These are phyloP conservation scores for Epinephelus lanceolatus DNA, from an alignment of 2,113 vertebrate species.

Conservation along the genomic window DNA sequence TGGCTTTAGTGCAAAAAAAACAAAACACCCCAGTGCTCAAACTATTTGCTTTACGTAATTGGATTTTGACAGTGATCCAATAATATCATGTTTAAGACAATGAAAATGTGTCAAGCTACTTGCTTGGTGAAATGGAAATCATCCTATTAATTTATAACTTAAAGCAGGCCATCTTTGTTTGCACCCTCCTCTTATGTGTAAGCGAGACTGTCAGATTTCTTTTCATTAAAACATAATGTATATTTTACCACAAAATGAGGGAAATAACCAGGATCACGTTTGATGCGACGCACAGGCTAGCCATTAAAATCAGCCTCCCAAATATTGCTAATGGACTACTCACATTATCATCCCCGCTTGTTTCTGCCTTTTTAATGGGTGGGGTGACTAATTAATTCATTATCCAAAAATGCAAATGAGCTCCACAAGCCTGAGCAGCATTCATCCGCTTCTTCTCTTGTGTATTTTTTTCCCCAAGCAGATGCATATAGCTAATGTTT, in stretches of 20 bases:
- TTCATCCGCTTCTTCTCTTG: slow-evolving; percentile 49
- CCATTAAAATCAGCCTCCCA: slow-evolving; percentile 45
- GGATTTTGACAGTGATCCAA: slow-evolving; percentile 76
- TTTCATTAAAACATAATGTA: slow-evolving; percentile 15
- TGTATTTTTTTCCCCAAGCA: slow-evolving; percentile 22
- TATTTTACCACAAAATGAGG: slow-evolving; percentile 3
- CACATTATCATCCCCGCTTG: slow-evolving; percentile 66
- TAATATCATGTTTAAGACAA: slow-evolving; percentile 74
- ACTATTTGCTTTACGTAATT: slow-evolving; percentile 79
- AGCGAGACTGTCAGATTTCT: neutral
- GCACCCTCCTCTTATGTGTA: neutral
- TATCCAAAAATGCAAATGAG: slow-evolving; percentile 86
- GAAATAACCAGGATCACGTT: slow-evolving; percentile 48
- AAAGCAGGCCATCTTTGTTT: slow-evolving; percentile 55
- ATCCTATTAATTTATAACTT: slow-evolving; percentile 70
- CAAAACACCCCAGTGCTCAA: slow-evolving; percentile 22
- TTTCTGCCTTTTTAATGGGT: slow-evolving; percentile 75
- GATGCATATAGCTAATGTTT: slow-evolving; percentile 31
- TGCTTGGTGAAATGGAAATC: slow-evolving; percentile 59
- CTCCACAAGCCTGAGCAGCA: slow-evolving; percentile 55
- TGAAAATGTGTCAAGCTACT: slow-evolving; percentile 74
- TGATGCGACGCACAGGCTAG: slow-evolving; percentile 27
- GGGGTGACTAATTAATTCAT: slow-evolving; percentile 84
- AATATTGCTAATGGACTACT: slow-evolving; percentile 71
- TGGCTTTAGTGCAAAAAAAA: slow-evolving; percentile 45